Conservation (phyloP, 2,888 invertebrate genomes). For the Pollenia griseotomentosa region DNA sequence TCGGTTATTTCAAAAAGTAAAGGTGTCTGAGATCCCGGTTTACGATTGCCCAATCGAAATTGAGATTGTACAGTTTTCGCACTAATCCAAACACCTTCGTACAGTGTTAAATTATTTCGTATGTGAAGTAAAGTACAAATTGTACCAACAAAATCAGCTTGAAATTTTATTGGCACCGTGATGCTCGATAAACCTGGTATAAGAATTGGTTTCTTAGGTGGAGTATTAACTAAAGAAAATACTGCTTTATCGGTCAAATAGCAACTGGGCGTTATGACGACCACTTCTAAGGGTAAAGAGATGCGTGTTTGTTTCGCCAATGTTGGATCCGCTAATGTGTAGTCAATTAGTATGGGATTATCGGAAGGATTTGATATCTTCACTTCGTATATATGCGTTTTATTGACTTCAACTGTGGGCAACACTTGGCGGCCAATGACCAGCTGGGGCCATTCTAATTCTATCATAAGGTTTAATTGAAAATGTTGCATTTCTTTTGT, state of each 20-base stretch:
- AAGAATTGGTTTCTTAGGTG: slow-evolving; percentile 76
- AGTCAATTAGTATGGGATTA: slow-evolving; percentile 80
- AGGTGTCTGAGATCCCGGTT: slow-evolving; percentile 90
- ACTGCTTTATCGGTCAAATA: slow-evolving; percentile 82
- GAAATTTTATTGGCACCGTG: slow-evolving; percentile 80
- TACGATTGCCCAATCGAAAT: slow-evolving; percentile 94
- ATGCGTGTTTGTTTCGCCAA: slow-evolving; percentile 80
- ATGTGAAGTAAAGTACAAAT: slow-evolving; percentile 83
- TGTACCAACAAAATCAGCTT: slow-evolving; percentile 79
- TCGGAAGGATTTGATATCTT: slow-evolving; percentile 82
- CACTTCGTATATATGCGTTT: slow-evolving; percentile 80
- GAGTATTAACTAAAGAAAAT: slow-evolving; percentile 79
- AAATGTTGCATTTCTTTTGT: slow-evolving; percentile 82
- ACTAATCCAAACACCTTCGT: slow-evolving; percentile 93
- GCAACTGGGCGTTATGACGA: slow-evolving; percentile 81
- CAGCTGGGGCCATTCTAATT: slow-evolving; percentile 83
- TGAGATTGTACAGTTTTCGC: slow-evolving; percentile 94
- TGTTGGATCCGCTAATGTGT: slow-evolving; percentile 80
- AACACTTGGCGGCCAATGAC: slow-evolving; percentile 80
- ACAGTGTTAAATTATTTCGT: slow-evolving; percentile 96
- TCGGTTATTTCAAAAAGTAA: slow-evolving; percentile 91
- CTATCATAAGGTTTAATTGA: slow-evolving; percentile 82
- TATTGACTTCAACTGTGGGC: slow-evolving; percentile 82
- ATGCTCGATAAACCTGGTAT: slow-evolving; percentile 79
- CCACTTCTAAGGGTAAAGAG: slow-evolving; percentile 82